Evolutionary conservation across 2,888 invertebrate genomes (phyloP), one percentile per base, ranked within the genome.

Genomic region (Acleris laterana): DNA sequence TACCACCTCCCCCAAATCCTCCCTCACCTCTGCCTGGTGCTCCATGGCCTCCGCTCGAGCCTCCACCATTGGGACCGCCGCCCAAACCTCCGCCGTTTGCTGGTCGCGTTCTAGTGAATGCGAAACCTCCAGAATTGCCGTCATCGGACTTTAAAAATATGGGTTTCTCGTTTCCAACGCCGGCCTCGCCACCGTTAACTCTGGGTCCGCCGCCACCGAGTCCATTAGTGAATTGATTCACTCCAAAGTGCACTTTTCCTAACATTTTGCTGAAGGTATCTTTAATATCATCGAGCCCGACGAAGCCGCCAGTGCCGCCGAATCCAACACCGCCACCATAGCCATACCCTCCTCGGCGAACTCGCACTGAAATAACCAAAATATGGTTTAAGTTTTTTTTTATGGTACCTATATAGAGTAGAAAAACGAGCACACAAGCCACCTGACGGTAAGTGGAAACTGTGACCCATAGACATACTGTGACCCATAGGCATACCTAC

Each of bases 91-190:
- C 64, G 16, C 42, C 20, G 1, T 65, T 59, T 6, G 68, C 90
- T 88, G 69, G 87, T 87, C 1, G 84, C 85, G n/a, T 78, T 19
- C 92, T 91, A 28, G 90, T 90, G 66, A 87, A 91, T 3, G 89
- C 90, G 65, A 87, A 90, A 2, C 90, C 92, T 63, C 90, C 90
- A 62, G 92, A 92, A 69, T 88, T 91, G 63, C 90, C 90, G 63
- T 91, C 90, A 32, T 87, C 83, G 20, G 90, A 88, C 70, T 88
- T 84, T 0, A 88, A 85, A 68, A 83, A 86, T 25, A 91, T 79
- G 1, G 83, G 79, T 76, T 89, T 89, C 62, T 81, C 83, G 49
- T 78, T 77, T 53, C 71, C 75, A 25, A 76, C 79, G 2, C 81
- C 77, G 6, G 77, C 62, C 16, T 77, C 59, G 4, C 51, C 62